Conservation (phyloP, 2,113 vertebrate genomes). For the Stegastes partitus region DNA sequence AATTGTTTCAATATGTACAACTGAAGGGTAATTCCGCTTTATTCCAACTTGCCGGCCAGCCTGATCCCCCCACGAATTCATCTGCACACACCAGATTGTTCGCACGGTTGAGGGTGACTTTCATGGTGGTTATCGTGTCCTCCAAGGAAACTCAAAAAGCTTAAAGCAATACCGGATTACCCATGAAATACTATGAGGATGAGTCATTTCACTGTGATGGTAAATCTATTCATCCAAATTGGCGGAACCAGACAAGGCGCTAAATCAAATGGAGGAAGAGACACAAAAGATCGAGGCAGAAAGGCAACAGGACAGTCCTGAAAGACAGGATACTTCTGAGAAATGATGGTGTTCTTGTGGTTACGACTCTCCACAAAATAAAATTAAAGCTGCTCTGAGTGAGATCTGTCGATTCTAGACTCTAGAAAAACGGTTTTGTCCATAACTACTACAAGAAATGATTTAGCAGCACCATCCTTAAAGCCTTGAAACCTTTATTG, state of each 20-base stretch:
- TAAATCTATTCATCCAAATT: not conserved
- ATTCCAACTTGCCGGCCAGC: not conserved
- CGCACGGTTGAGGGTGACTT: not conserved
- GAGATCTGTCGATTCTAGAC: too few relatives aligned
- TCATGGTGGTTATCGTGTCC: not conserved
- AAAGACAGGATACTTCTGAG: too few relatives aligned
- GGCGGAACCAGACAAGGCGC: not conserved
- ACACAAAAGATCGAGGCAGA: not conserved
- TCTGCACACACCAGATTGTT: not conserved
- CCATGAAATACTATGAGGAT: not conserved
- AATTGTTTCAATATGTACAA: not conserved
- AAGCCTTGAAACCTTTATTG: not conserved
- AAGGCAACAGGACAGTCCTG: not conserved
- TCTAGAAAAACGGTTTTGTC: too few relatives aligned
- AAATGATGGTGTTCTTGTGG: not conserved
- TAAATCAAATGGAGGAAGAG: conserved; percentile 1
- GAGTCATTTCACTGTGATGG: not conserved
- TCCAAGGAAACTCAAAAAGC: not conserved
- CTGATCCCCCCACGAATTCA: not conserved
- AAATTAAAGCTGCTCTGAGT: not conserved
- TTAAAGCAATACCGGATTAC: not conserved
- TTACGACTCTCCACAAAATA: not conserved
- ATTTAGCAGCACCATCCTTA: not conserved
- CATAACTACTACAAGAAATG: not conserved
- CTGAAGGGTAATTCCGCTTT: not conserved